A percentile compares a stretch with the other conserved stretches of the same genome.
phyloP scores from a whole-genome alignment of 2,888 invertebrate genomes.

The Thecophora atra region DNA sequence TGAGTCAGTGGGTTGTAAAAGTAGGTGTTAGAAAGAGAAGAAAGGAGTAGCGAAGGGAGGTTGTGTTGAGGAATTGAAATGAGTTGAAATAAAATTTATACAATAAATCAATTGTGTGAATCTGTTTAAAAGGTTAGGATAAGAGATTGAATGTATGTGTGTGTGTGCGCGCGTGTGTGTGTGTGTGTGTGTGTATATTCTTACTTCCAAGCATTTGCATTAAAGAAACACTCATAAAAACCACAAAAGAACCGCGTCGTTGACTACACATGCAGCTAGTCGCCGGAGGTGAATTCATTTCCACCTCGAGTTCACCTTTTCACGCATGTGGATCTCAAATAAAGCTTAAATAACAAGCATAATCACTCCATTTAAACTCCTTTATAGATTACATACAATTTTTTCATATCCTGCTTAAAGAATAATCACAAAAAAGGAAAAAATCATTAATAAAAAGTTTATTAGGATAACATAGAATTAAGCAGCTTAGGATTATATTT shows the following conservation, averaged over 20 bases:
- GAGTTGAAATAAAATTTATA: too few relatives aligned
- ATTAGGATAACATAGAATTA: too few relatives aligned
- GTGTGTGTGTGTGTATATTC: neutral
- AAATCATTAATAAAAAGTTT: neutral
- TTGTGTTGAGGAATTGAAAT: too few relatives aligned
- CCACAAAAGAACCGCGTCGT: neutral
- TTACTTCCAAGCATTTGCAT: neutral
- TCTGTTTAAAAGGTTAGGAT: neutral
- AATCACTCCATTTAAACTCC: too few relatives aligned
- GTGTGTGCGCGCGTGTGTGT: constrained; percentile 9
- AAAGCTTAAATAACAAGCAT: too few relatives aligned
- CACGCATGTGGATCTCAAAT: too few relatives aligned
- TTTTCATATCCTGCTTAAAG: neutral
- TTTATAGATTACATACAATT: neutral
- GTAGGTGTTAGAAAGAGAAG: too few relatives aligned
- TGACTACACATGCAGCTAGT: neutral
- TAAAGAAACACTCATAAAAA: constrained; percentile 41
- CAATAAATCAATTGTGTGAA: neutral
- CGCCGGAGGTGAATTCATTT: neutral
- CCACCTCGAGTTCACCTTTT: too few relatives aligned
- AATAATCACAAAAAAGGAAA: neutral
- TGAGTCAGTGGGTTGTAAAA: too few relatives aligned
- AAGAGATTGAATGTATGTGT: neutral
- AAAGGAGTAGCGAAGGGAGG: too few relatives aligned
- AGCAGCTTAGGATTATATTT: too few relatives aligned